Evolutionary conservation across 1,140 invertebrate genomes (phyloP).

Genomic region (Aphaenogaster ashmeadi): DNA sequence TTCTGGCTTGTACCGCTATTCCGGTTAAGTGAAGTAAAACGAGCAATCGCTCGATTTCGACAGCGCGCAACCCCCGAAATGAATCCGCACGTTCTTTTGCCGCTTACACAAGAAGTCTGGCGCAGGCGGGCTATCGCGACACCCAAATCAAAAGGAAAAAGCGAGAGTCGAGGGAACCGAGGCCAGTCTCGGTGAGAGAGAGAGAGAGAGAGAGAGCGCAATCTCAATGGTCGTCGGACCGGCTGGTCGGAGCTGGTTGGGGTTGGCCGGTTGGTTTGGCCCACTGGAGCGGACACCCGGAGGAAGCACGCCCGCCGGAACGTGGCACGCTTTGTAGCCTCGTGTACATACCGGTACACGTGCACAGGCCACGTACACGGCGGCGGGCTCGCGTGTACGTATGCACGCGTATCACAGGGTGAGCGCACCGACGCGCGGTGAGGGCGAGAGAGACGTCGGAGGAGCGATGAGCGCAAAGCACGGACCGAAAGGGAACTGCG

Average conservation of each 20-base stretch:
- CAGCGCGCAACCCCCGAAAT: constrained; percentile 50
- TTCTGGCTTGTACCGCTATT: not conserved
- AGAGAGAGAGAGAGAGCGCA: constrained; percentile 77
- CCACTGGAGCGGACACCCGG: constrained; percentile 87
- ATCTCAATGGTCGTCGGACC: constrained; percentile 82
- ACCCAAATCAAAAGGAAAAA: constrained; percentile 78
- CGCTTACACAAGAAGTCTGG: constrained; percentile 51
- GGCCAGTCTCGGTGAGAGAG: constrained; percentile 67
- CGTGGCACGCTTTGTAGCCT: constrained; percentile 86
- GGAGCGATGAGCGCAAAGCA: constrained; percentile 71
- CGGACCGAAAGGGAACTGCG: constrained; percentile 85
- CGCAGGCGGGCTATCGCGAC: constrained; percentile 73
- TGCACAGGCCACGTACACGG: constrained; percentile 66
- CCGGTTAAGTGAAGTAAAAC: not conserved
- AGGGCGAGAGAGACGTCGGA: constrained; percentile 64
- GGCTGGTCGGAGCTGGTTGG: constrained; percentile 79
- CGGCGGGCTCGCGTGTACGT: constrained; percentile 56
- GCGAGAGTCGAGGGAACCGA: constrained; percentile 76
- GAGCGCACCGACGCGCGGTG: constrained; percentile 65
- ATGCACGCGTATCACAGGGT: constrained; percentile 63
- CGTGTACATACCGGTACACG: constrained; percentile 75
- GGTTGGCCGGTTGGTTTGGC: constrained; percentile 86
- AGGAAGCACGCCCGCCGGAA: constrained; percentile 87
- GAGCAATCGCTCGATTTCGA: constrained; percentile 20
- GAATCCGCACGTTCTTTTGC: constrained; percentile 39